Percentiles rank a stretch among this genome's conserved stretches.
These are phyloP conservation scores for Tridacna gigas DNA, from an alignment of 2,888 invertebrate genomes.

Conservation along the genomic window DNA sequence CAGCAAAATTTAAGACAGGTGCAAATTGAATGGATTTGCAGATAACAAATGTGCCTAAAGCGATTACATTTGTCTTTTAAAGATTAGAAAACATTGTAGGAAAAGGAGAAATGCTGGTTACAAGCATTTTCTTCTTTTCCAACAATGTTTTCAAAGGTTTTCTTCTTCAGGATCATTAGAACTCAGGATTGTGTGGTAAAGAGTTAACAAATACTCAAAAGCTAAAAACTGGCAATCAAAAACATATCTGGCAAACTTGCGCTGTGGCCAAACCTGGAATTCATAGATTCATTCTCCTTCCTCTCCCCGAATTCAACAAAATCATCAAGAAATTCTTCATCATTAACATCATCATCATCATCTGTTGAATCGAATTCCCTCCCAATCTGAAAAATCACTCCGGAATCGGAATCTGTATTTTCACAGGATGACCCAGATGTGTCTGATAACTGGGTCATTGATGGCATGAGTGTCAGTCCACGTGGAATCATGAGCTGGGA, in stretches of 20 bases:
- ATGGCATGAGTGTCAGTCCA: slow-evolving; percentile 28
- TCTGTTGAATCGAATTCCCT: not conserved
- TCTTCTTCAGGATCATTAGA: no score
- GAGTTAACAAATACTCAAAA: no score
- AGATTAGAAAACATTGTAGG: no score
- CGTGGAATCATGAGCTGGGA: slow-evolving; percentile 46
- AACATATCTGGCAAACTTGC: slow-evolving; percentile 26
- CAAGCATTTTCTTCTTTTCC: no score
- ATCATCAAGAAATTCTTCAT: not conserved
- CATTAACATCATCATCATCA: not conserved
- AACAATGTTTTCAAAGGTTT: no score
- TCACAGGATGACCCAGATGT: not conserved
- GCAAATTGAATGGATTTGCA: no score
- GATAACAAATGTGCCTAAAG: no score
- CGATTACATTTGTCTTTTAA: no score
- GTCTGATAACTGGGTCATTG: slow-evolving; percentile 20
- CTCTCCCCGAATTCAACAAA: not conserved
- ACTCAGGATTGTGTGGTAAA: no score
- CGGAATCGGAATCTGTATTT: slow-evolving; percentile 40
- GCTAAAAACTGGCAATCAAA: slow-evolving; percentile 8
- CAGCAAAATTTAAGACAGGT: no score
- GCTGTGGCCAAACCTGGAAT: slow-evolving; percentile 1
- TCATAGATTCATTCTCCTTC: not conserved
- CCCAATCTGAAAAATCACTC: slow-evolving; percentile 60
- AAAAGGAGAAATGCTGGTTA: no score